A percentile compares a stretch with the other conserved stretches of the same genome.
These are phyloP conservation scores for Stigmatopora argus DNA, from an alignment of 2,113 vertebrate species.

Conservation along the genomic window DNA sequence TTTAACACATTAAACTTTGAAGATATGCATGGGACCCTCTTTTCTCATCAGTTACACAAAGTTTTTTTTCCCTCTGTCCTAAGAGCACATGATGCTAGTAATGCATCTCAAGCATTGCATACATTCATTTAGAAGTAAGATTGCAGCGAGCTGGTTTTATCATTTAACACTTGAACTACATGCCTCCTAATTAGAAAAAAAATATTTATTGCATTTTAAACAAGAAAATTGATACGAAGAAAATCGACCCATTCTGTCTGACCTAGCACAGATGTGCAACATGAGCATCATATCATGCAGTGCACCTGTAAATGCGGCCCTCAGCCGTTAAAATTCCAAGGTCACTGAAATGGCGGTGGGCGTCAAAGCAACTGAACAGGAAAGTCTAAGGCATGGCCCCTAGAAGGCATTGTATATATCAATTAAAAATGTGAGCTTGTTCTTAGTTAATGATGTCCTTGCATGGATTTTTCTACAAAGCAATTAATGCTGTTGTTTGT, in stretches of 20 bases:
- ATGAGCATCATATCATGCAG: conserved; percentile 18
- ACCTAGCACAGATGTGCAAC: neutral
- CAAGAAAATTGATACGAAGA: conserved; percentile 3
- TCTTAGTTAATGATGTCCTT: conserved; percentile 66
- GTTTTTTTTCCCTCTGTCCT: neutral
- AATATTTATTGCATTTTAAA: conserved; percentile 18
- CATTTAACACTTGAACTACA: conserved; percentile 28
- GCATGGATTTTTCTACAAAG: conserved; percentile 52
- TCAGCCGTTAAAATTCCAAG: conserved; percentile 24
- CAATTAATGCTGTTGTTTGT: conserved; percentile 61
- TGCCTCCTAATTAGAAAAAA: conserved; percentile 34
- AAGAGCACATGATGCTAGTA: conserved; percentile 3
- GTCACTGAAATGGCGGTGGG: conserved; percentile 37
- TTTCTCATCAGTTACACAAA: conserved; percentile 33
- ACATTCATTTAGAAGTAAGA: conserved; percentile 19
- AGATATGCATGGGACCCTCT: conserved; percentile 15
- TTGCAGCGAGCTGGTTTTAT: conserved; percentile 4
- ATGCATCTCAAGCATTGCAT: conserved; percentile 20
- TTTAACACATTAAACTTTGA: conserved; percentile 3
- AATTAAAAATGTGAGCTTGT: conserved; percentile 55
- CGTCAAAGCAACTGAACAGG: conserved; percentile 17
- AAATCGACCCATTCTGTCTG: conserved; percentile 4
- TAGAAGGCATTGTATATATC: conserved; percentile 32
- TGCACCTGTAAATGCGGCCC: conserved; percentile 49
- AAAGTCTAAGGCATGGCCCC: conserved; percentile 39